A percentile compares a stretch with the other conserved stretches of the same genome.
Conservation (phyloP, 2,888 invertebrate species). For the Ochropleura plecta region DNA sequence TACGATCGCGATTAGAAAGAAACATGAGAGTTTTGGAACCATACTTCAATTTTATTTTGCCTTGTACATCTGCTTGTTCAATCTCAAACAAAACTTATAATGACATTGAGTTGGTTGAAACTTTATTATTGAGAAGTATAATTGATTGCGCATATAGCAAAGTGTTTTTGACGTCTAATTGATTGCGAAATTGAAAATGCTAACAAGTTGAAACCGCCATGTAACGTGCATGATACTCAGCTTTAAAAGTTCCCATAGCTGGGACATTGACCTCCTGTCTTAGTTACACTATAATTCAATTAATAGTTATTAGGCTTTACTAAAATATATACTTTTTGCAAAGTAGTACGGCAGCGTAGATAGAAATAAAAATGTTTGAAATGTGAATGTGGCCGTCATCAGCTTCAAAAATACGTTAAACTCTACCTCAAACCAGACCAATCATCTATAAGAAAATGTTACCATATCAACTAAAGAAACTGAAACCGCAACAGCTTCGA, state of each 20-base stretch:
- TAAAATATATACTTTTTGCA: too few species aligned
- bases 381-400: neutral
- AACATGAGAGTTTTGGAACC: conserved; percentile 13
- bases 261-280: neutral
- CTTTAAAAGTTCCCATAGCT: neutral
- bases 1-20: conserved; percentile 20
- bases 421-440: neutral
- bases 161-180: conserved; percentile 2
- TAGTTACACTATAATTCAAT: too few species aligned
- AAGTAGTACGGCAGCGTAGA: neutral
- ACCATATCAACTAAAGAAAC: too few species aligned
- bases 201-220: neutral
- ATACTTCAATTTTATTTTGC: conserved; percentile 17
- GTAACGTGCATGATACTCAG: neutral
- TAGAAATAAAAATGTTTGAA: neutral
- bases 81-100: conserved; percentile 2
- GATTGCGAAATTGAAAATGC: conserved; percentile 31
- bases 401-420: neutral
- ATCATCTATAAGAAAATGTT: too few species aligned
- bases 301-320: too few species aligned
- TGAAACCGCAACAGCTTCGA: neutral
- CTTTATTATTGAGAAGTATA: conserved; percentile 25
- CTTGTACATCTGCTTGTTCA: neutral
- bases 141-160: conserved; percentile 13
- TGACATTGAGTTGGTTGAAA: conserved; percentile 3